These are phyloP conservation scores for Calameuta filiformis DNA, from an alignment of 2,888 invertebrate species.

Conservation along the genomic window DNA sequence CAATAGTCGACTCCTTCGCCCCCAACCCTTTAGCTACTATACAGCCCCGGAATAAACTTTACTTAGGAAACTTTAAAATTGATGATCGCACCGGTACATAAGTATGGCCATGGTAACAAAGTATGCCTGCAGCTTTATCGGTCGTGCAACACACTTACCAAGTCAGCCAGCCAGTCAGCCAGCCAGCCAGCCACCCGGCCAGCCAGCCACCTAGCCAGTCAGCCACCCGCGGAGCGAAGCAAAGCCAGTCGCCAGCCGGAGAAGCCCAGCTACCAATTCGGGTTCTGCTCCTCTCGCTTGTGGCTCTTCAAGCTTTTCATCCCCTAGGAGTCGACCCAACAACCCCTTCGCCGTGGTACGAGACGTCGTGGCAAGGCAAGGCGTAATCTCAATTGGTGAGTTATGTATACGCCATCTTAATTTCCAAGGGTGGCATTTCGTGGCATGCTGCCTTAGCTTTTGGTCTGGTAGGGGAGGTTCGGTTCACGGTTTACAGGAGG, in stretches of 20 bases:
- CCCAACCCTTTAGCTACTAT: slow-evolving; percentile 9
- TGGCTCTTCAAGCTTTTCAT: neutral
- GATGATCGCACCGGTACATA: slow-evolving; percentile 45
- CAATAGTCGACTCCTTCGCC: slow-evolving; percentile 40
- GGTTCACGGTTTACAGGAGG: neutral
- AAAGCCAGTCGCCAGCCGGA: neutral
- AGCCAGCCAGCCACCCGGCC: no score
- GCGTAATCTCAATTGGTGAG: slow-evolving; percentile 23
- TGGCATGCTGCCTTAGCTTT: neutral
- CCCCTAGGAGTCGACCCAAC: neutral
- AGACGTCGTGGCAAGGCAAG: neutral
- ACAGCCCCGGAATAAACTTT: slow-evolving; percentile 48
- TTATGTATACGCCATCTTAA: slow-evolving; percentile 21
- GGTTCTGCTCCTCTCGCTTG: neutral
- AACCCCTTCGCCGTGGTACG: neutral
- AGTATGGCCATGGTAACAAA: slow-evolving; percentile 38
- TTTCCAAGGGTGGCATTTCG: slow-evolving; percentile 9
- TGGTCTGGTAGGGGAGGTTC: no score
- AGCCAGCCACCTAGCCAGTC: neutral
- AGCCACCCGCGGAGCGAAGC: neutral
- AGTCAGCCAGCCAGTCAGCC: neutral
- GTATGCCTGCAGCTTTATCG: slow-evolving; percentile 26
- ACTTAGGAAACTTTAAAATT: slow-evolving; percentile 54
- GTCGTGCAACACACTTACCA: slow-evolving; percentile 3
- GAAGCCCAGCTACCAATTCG: neutral